phyloP scores from a whole-genome alignment of 2,113 vertebrate genomes.

The Cisticola juncidis region DNA sequence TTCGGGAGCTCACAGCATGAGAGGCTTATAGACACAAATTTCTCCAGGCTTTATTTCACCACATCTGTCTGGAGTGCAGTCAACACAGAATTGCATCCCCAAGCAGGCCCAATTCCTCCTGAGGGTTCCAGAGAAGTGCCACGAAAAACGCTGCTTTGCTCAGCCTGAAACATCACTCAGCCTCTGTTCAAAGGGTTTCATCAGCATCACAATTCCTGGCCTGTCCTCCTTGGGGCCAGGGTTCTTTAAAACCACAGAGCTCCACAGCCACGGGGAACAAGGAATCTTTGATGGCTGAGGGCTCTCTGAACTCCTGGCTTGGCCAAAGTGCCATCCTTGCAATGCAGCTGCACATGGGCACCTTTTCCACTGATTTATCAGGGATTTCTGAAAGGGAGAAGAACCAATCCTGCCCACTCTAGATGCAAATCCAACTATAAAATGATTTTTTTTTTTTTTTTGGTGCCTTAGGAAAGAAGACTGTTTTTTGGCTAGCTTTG shows the following conservation, averaged over 20 bases:
- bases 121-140: background rate
- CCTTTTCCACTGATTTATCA: background rate
- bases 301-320: background rate
- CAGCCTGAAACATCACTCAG: background rate
- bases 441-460: background rate
- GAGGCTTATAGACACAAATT: background rate
- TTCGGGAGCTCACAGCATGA: background rate
- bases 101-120: background rate
- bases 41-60: background rate
- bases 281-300: background rate
- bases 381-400: background rate
- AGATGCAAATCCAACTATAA: background rate
- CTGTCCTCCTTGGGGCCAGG: background rate
- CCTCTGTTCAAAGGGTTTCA: background rate
- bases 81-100: background rate
- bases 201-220: background rate
- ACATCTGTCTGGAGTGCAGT: background rate
- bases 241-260: background rate
- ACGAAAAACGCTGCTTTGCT: background rate
- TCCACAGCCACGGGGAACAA: background rate
- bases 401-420: background rate
- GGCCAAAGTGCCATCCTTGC: background rate
- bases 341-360: background rate
- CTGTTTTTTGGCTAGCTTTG: background rate
- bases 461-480: background rate